Conservation (phyloP, 2,888 invertebrate genomes). For the Octodonta nipae region DNA sequence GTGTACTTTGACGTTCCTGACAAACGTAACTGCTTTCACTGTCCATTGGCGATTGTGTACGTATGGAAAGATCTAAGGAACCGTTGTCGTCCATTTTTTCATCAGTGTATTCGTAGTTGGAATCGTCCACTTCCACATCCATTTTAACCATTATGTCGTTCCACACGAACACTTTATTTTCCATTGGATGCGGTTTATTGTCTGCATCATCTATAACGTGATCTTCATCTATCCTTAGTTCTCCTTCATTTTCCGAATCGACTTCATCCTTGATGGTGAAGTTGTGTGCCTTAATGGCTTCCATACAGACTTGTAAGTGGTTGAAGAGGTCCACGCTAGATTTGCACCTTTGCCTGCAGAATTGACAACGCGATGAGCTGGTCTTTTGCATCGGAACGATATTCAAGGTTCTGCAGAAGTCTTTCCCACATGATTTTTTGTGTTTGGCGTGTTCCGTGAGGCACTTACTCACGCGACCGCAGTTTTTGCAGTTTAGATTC, state of each 20-base stretch:
- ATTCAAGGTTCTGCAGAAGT: slow-evolving; percentile 16
- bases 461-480: slow-evolving; percentile 67
- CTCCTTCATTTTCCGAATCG: slow-evolving; percentile 21
- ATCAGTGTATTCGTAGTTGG: slow-evolving; percentile 31
- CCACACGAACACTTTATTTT: slow-evolving; percentile 71
- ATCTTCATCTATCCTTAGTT: slow-evolving; percentile 20
- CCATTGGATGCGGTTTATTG: slow-evolving; percentile 57
- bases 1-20: slow-evolving; percentile 16
- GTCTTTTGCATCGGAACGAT: slow-evolving; percentile 35
- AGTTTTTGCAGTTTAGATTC: slow-evolving; percentile 53
- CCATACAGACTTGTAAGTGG: slow-evolving; percentile 61
- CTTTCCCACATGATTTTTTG: slow-evolving; percentile 47
- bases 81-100: slow-evolving; percentile 31
- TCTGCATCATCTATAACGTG: slow-evolving; percentile 15
- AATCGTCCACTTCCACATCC: slow-evolving; percentile 30
- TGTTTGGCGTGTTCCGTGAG: slow-evolving; percentile 70
- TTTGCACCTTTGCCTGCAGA: slow-evolving; percentile 76
- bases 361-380: slow-evolving; percentile 69
- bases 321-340: slow-evolving; percentile 63
- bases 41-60: slow-evolving; percentile 33
- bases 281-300: slow-evolving; percentile 34
- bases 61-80: slow-evolving; percentile 30
- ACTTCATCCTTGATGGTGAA: slow-evolving; percentile 25
- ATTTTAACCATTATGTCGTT: slow-evolving; percentile 47
- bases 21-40: slow-evolving; percentile 29